Percentiles rank a stretch among this genome's conserved stretches.
Evolutionary conservation across 2,888 invertebrate species (phyloP).

Genomic region (Electrophaes corylata): DNA sequence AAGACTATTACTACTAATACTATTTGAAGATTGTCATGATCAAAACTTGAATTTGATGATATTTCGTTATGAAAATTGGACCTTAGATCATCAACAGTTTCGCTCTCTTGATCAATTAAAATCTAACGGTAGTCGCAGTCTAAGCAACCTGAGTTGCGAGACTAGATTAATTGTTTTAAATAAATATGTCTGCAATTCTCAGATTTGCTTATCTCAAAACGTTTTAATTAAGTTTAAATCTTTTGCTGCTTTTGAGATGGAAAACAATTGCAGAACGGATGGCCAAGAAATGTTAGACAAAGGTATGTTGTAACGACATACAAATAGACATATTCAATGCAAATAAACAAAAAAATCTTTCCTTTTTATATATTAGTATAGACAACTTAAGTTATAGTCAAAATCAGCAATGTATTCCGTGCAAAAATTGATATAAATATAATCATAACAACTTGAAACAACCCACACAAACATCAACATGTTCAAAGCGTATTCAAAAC

Average conservation of each 20-base stretch:
- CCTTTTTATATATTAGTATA: too few relatives aligned
- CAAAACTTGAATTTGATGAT: too few relatives aligned
- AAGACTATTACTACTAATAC: too few relatives aligned
- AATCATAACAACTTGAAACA: neutral
- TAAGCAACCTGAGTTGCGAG: neutral
- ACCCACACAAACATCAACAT: neutral
- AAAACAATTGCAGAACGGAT: neutral
- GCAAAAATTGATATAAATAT: neutral
- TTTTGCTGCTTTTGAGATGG: neutral
- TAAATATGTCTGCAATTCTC: neutral
- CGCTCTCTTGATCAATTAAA: too few relatives aligned
- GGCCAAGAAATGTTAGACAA: neutral
- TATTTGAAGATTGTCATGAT: too few relatives aligned
- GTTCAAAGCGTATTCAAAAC: neutral
- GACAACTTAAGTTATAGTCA: too few relatives aligned
- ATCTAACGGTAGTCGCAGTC: too few relatives aligned
- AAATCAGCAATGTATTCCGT: neutral
- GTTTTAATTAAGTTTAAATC: neutral
- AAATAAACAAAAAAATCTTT: too few relatives aligned
- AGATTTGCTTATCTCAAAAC: neutral
- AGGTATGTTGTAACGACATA: too few relatives aligned
- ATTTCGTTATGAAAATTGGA: too few relatives aligned
- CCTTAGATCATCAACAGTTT: too few relatives aligned
- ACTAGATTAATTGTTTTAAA: conserved; percentile 2
- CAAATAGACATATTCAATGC: too few relatives aligned